Evolutionary conservation across 1,140 invertebrate genomes (phyloP).

Genomic region (Frieseomelitta varia): DNA sequence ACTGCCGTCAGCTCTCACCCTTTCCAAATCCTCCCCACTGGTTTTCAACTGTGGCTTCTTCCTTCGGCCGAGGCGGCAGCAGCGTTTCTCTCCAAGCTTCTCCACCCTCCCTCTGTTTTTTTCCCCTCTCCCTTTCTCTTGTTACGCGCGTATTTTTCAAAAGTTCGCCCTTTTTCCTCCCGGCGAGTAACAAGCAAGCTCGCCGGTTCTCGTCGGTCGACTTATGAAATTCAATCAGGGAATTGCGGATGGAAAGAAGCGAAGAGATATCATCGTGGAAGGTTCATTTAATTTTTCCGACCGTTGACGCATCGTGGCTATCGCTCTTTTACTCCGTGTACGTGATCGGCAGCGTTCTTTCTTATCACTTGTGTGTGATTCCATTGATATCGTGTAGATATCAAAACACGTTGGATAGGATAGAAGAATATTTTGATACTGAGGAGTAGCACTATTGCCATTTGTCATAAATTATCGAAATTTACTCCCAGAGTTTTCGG

Average conservation of each 20-base stretch:
- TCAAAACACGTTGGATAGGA: not conserved
- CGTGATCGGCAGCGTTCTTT: not conserved
- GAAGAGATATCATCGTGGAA: not conserved
- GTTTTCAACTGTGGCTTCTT: not conserved
- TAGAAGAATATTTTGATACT: not conserved
- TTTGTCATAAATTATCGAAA: too few species aligned
- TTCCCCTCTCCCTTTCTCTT: not conserved
- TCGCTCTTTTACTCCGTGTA: too few species aligned
- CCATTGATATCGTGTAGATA: not conserved
- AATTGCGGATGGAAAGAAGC: slow-evolving; percentile 27
- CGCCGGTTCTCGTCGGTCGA: not conserved
- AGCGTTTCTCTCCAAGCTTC: not conserved
- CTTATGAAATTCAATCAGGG: slow-evolving; percentile 58
- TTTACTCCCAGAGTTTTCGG: too few species aligned
- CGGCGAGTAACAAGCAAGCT: slow-evolving; percentile 37
- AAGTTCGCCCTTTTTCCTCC: slow-evolving; percentile 3
- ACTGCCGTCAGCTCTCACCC: slow-evolving; percentile 50
- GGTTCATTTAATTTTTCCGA: slow-evolving; percentile 59
- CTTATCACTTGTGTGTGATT: slow-evolving; percentile 10
- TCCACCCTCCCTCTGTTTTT: not conserved
- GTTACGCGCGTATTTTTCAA: too few species aligned
- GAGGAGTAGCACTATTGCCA: not conserved
- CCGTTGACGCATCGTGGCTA: not conserved
- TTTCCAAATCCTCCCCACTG: not conserved
- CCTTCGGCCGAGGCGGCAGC: not conserved